Evolutionary conservation across 1,140 invertebrate species (phyloP).

Genomic region (Drosophila nikananu): DNA sequence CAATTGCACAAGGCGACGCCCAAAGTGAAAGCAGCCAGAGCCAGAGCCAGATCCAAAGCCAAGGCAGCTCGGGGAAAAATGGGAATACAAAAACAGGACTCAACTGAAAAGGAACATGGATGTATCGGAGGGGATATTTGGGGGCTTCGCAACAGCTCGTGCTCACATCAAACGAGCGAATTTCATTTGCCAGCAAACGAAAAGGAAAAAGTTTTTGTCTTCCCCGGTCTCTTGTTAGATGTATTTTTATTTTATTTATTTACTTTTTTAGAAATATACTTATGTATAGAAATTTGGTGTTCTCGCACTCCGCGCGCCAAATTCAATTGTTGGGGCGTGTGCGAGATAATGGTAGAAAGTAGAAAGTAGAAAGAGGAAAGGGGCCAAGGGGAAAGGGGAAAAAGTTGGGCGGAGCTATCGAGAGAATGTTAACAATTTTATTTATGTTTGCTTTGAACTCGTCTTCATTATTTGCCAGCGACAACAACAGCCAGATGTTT

Average conservation of each 20-base stretch:
- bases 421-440: constrained; percentile 81
- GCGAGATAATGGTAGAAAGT: constrained; percentile 14
- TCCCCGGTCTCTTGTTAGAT: constrained; percentile 19
- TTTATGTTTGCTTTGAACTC: constrained; percentile 84
- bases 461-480: constrained; percentile 72
- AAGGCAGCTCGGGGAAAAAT: constrained; percentile 31
- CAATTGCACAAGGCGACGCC: constrained; percentile 82
- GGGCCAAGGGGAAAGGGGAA: not conserved
- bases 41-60: constrained; percentile 11
- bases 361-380: not conserved
- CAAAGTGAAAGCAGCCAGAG: constrained; percentile 71
- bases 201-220: constrained; percentile 76
- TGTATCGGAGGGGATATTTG: constrained; percentile 13
- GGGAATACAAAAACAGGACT: constrained; percentile 43
- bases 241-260: constrained; percentile 24
- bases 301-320: constrained; percentile 31
- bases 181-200: constrained; percentile 77
- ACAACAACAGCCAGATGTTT: constrained; percentile 36
- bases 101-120: constrained; percentile 28
- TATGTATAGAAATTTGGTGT: constrained; percentile 47
- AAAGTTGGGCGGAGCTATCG: constrained; percentile 25
- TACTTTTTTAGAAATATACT: constrained; percentile 47
- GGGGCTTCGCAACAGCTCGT: constrained; percentile 44
- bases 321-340: constrained; percentile 79
- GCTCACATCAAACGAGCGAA: constrained; percentile 80